Conservation (phyloP, 2,113 vertebrate species). For the Alaudala cheleensis region DNA sequence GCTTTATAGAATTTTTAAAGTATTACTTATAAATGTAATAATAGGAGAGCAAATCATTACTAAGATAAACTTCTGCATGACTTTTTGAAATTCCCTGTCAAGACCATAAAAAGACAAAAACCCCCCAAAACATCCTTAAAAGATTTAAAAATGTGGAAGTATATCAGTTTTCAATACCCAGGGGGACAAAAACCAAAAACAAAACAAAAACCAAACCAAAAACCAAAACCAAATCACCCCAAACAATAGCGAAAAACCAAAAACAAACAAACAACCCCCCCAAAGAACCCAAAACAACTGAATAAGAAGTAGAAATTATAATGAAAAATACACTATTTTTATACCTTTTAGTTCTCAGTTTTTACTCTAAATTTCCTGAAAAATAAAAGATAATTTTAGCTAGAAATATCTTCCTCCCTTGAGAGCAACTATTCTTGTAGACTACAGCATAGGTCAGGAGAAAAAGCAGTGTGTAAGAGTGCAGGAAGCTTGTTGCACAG, state of each 20-base stretch:
- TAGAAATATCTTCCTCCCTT: not conserved
- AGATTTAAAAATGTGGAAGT: not conserved
- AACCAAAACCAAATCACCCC: too few relatives aligned
- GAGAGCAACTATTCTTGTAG: not conserved
- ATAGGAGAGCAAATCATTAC: not conserved
- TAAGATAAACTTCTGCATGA: not conserved
- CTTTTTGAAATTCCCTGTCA: not conserved
- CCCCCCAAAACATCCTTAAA: not conserved
- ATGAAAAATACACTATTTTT: fast-evolving
- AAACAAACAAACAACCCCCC: too few relatives aligned
- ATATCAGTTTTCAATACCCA: not conserved
- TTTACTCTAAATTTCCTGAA: not conserved
- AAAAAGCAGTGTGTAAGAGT: not conserved
- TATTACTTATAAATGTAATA: not conserved
- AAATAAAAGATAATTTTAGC: not conserved
- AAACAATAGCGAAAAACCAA: not conserved
- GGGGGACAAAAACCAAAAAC: not conserved
- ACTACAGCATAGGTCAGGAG: not conserved
- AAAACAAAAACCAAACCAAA: too few relatives aligned
- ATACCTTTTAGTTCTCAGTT: not conserved
- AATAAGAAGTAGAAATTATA: not conserved
- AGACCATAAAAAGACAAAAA: not conserved
- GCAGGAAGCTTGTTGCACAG: not conserved
- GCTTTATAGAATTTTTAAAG: not conserved
- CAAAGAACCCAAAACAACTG: not conserved